Percentiles rank a stretch among this genome's conserved stretches.
Evolutionary conservation across 2,797 vertebrate species (phyloP).

Genomic region (Acipenser transmontanus): DNA sequence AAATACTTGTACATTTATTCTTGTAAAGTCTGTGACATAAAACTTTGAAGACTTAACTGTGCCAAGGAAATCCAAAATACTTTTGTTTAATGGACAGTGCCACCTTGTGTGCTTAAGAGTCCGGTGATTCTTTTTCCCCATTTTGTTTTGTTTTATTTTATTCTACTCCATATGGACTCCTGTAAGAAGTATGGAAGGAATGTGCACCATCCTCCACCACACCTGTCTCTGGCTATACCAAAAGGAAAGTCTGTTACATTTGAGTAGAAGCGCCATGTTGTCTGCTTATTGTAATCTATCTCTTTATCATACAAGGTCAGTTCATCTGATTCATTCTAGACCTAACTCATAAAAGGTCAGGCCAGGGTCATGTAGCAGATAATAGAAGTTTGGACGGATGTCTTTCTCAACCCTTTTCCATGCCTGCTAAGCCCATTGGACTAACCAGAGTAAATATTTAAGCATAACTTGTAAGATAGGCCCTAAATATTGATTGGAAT

Average conservation of each 20-base stretch:
- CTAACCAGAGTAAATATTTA: no score
- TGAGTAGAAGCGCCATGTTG: slow-evolving; percentile 27
- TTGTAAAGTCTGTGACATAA: slow-evolving; percentile 12
- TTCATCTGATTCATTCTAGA: slow-evolving; percentile 2
- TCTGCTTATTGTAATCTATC: slow-evolving; percentile 33
- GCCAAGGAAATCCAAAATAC: not conserved
- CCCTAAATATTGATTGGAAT: no score
- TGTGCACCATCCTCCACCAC: not conserved
- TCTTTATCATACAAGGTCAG: slow-evolving; percentile 26
- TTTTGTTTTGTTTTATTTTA: no score
- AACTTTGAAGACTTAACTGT: not conserved
- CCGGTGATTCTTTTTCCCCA: not conserved
- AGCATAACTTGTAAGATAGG: no score
- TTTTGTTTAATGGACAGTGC: slow-evolving; percentile 33
- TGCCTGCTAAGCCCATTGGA: no score
- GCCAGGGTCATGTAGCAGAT: slow-evolving; percentile 13
- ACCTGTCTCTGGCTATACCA: slow-evolving; percentile 24
- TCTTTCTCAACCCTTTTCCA: slow-evolving; percentile 5
- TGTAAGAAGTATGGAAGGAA: not conserved
- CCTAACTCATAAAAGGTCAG: slow-evolving; percentile 24
- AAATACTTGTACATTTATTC: slow-evolving; percentile 22
- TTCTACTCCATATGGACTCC: not conserved
- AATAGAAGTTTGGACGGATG: slow-evolving; percentile 4
- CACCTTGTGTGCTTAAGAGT: slow-evolving; percentile 36
- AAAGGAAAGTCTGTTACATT: slow-evolving; percentile 23